These are phyloP conservation scores for Boloria selene DNA, from an alignment of 2,888 invertebrate genomes.

Conservation along the genomic window DNA sequence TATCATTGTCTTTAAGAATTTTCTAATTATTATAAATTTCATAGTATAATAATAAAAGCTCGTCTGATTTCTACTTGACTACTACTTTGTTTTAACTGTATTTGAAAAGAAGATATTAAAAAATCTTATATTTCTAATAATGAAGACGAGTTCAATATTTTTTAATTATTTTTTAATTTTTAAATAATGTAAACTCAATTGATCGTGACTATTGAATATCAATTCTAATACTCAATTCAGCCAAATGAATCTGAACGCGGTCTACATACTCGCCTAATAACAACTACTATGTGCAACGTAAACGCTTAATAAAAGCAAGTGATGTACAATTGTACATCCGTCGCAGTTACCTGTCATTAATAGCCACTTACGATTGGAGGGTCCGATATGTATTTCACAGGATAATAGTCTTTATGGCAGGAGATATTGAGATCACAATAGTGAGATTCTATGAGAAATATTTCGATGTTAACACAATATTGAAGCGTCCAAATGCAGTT, in stretches of 20 bases:
- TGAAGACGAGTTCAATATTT: no score
- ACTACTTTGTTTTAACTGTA: no score
- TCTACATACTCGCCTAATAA: constrained; percentile 2
- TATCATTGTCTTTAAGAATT: no score
- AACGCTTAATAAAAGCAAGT: constrained; percentile 14
- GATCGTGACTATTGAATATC: no score
- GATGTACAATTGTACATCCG: constrained; percentile 25
- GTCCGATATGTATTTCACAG: neutral
- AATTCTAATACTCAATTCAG: neutral
- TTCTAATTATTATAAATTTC: no score
- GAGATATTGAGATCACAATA: neutral
- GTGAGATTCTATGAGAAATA: neutral
- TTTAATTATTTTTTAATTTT: neutral
- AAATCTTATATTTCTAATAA: no score
- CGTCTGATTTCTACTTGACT: no score
- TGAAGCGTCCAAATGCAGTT: constrained; percentile 11
- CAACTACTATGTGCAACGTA: neutral
- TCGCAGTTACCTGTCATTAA: constrained; percentile 29
- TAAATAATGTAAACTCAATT: no score
- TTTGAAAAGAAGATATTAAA: no score
- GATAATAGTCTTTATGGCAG: neutral
- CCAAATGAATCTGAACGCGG: neutral
- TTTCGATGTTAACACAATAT: constrained; percentile 14
- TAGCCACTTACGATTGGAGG: constrained; percentile 11
- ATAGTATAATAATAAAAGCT: no score